Conservation (phyloP, 37 sponge, comb jelly and placozoan species). For the Theonella swinhoei region DNA sequence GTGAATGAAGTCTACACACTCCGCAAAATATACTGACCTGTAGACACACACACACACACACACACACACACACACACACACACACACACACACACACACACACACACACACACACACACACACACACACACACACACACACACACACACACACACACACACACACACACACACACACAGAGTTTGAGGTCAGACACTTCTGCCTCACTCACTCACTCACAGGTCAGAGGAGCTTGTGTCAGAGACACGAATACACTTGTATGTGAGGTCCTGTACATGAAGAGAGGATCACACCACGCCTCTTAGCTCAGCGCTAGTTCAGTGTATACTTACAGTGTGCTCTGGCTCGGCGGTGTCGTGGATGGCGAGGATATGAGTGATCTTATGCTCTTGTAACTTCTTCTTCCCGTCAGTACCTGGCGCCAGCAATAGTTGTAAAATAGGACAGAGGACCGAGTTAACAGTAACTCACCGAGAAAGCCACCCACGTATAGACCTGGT, state of each 20-base stretch:
- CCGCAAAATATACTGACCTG: constrained; percentile 62
- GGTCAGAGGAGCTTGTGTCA: constrained; percentile 53
- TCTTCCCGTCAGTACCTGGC: constrained; percentile 47
- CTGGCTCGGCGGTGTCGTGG: constrained; percentile 67
- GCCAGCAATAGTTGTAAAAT: not conserved
- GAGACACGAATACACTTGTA: constrained; percentile 72
- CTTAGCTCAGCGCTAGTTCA: not conserved
- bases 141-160: constrained; percentile 6
- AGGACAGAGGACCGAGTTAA: not conserved
- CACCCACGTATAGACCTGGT: constrained; percentile 71
- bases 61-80: constrained; percentile 33
- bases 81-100: constrained; percentile 40
- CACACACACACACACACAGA: constrained; percentile 4
- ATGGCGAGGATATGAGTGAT: constrained; percentile 81
- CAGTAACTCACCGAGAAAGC: constrained; percentile 51
- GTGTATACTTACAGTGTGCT: constrained; percentile 3
- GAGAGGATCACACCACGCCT: not conserved
- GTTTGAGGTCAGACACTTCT: too few species aligned
- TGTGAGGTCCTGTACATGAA: constrained; percentile 42
- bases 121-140: constrained; percentile 5
- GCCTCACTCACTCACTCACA: too few species aligned
- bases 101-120: constrained; percentile 9
- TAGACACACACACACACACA: not conserved
- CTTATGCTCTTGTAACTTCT: constrained; percentile 45
- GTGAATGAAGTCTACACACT: constrained; percentile 82